phyloP scores from a whole-genome alignment of 2,797 vertebrate species.

The Sebastes nivosus region DNA sequence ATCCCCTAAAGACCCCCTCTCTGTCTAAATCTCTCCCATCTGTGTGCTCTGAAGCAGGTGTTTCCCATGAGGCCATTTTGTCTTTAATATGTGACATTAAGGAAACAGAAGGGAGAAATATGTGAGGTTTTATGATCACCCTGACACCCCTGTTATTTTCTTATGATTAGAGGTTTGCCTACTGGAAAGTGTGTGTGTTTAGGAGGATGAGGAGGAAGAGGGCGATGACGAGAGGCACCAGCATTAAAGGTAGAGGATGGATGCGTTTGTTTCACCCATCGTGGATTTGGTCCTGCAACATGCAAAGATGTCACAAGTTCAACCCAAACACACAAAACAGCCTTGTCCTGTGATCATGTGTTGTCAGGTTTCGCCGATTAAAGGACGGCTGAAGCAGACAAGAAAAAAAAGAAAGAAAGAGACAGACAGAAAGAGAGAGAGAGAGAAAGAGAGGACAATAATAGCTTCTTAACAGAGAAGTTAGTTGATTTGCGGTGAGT shows the following conservation, averaged over 20 bases:
- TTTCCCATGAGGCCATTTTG: constrained; percentile 63
- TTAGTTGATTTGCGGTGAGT: not conserved
- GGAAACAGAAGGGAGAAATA: constrained; percentile 57
- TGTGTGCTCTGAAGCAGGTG: constrained; percentile 68
- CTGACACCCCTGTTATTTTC: constrained; percentile 60
- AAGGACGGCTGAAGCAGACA: constrained; percentile 13
- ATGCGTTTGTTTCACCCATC: not conserved
- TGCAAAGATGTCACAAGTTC: constrained; percentile 21
- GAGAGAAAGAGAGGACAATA: constrained; percentile 15
- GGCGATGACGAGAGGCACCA: not conserved
- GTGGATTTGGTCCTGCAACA: not conserved
- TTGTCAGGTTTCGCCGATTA: constrained; percentile 8
- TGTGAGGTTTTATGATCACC: constrained; percentile 58
- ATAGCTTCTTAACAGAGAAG: constrained; percentile 12
- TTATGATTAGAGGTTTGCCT: constrained; percentile 63
- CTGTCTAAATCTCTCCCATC: constrained; percentile 27
- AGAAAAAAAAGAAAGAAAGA: not conserved
- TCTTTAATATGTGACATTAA: constrained; percentile 66
- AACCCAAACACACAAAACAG: not conserved
- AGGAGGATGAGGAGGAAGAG: not conserved
- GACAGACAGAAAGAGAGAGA: not conserved
- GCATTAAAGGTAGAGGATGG: not conserved
- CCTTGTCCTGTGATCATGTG: constrained; percentile 28
- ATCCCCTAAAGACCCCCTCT: constrained; percentile 19
- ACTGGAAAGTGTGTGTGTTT: constrained; percentile 9